A percentile compares a stretch with the other conserved stretches of the same genome.
Conservation (phyloP, 53 echinoderm and acorn worm species). For the Arbacia lixula region DNA sequence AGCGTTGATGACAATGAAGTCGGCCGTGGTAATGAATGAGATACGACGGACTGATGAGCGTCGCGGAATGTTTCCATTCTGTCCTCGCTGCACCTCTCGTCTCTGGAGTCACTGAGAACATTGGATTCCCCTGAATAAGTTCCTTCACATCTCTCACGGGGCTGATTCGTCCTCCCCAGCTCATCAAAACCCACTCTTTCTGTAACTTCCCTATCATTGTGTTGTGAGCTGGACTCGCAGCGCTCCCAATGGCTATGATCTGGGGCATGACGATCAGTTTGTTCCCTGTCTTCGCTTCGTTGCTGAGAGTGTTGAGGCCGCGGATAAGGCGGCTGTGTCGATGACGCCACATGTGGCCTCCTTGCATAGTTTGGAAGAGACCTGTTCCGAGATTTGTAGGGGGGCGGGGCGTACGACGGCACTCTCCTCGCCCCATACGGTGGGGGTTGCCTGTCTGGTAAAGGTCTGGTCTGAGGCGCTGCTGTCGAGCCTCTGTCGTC, state of each 20-base stretch:
- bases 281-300: neutral
- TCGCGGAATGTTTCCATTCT: constrained; percentile 25
- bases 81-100: neutral
- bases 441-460: constrained; percentile 21
- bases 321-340: constrained; percentile 32
- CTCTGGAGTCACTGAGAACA: neutral
- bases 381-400: constrained; percentile 26
- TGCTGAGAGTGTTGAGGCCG: neutral
- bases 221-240: neutral
- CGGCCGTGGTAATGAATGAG: constrained; percentile 26
- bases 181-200: constrained; percentile 21
- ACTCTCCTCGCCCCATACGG: constrained; percentile 10
- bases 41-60: neutral
- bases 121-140: no score
- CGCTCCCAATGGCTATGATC: neutral
- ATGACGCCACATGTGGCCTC: constrained; percentile 13
- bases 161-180: neutral
- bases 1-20: constrained; percentile 28
- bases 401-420: constrained; percentile 40
- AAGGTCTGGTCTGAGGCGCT: neutral
- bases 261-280: neutral
- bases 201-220: constrained; percentile 17
- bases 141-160: no score
- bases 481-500: neutral
- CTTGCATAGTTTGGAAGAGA: constrained; percentile 45